phyloP scores from a whole-genome alignment of 2,888 invertebrate genomes.

The Pheosia tremula region DNA sequence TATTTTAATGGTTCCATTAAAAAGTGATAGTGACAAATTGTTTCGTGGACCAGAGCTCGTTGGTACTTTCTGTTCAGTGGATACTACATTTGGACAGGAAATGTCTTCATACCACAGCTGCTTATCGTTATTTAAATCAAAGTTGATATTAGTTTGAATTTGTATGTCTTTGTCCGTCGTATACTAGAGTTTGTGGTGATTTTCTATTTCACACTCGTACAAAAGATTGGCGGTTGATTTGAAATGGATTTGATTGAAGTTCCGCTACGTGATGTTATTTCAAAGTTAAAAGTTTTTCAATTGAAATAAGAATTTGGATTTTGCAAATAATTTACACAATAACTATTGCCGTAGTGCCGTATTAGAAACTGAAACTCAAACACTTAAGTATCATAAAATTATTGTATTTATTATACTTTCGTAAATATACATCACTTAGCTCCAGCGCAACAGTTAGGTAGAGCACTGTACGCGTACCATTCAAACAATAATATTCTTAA shows the following conservation, averaged over 20 bases:
- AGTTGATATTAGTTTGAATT: constrained; percentile 30
- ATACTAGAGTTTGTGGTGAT: constrained; percentile 22
- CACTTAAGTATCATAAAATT: too few species aligned
- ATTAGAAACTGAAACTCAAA: too few species aligned
- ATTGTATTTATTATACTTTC: too few species aligned
- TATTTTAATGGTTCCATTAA: constrained; percentile 79
- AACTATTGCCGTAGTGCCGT: neutral
- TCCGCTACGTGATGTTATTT: constrained; percentile 12
- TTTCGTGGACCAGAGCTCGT: constrained; percentile 55
- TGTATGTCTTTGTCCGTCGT: constrained; percentile 24
- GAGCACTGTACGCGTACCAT: too few species aligned
- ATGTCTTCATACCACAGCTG: constrained; percentile 53
- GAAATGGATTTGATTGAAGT: constrained; percentile 10
- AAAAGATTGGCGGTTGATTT: constrained; percentile 11
- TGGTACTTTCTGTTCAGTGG: constrained; percentile 41
- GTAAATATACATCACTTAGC: too few species aligned
- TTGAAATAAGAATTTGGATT: neutral
- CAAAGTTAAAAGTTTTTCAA: neutral
- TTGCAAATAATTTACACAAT: neutral
- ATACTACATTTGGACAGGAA: constrained; percentile 53
- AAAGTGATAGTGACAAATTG: constrained; percentile 80
- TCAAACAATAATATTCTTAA: too few species aligned
- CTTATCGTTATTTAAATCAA: constrained; percentile 50
- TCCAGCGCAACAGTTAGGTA: too few species aligned
- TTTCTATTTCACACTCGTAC: constrained; percentile 17